Percentiles rank a stretch among this genome's conserved stretches.
phyloP scores from a whole-genome alignment of 2,797 vertebrate species.

The Choloepus didactylus region DNA sequence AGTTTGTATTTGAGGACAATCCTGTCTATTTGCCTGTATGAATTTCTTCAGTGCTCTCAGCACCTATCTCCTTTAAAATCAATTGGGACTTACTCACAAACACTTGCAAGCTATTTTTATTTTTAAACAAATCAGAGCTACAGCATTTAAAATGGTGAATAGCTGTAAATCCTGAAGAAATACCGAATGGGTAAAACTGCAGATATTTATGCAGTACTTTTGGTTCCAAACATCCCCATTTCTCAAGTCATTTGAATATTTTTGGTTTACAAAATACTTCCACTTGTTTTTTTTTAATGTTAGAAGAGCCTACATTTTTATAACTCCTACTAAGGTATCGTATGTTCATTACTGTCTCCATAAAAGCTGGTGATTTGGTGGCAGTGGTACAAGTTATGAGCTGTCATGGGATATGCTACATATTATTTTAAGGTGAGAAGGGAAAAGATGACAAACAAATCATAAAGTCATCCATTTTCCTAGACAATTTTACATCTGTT shows the following conservation, averaged over 20 bases:
- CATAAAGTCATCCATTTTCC: conserved; percentile 75
- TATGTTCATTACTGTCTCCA: conserved; percentile 71
- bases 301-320: conserved; percentile 79
- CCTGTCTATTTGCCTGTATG: neutral
- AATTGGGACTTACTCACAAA: neutral
- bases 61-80: neutral
- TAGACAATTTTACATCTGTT: conserved; percentile 69
- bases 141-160: conserved; percentile 16
- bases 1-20: neutral
- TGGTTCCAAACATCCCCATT: conserved; percentile 48
- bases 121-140: conserved; percentile 45
- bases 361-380: conserved; percentile 75
- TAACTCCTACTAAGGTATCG: conserved; percentile 71
- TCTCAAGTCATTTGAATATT: conserved; percentile 79
- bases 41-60: neutral
- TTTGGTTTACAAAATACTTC: conserved; percentile 83
- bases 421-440: conserved; percentile 38
- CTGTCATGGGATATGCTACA: neutral
- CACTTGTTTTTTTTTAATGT: conserved; percentile 72
- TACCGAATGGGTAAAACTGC: neutral
- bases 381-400: conserved; percentile 64
- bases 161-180: conserved; percentile 68
- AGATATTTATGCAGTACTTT: conserved; percentile 71
- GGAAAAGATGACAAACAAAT: conserved; percentile 74
- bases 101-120: conserved; percentile 57